These are phyloP conservation scores for Microcebus tavaratra DNA, from an alignment of 2,113 vertebrate genomes.

Conservation along the genomic window DNA sequence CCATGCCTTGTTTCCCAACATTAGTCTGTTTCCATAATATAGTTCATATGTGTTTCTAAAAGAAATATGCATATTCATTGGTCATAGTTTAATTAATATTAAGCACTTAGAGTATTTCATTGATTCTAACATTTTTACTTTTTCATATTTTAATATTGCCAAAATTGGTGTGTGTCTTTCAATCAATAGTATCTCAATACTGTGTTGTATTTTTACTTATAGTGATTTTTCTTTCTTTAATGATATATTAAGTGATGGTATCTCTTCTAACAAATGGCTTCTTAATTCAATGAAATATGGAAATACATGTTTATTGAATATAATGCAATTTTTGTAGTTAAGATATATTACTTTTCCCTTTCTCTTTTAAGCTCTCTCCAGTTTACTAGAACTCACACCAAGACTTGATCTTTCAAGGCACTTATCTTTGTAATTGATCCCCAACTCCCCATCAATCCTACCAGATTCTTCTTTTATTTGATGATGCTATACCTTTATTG, in stretches of 20 bases:
- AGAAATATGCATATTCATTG: not conserved
- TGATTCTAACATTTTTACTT: not conserved
- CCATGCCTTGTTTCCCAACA: not conserved
- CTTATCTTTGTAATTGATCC: not conserved
- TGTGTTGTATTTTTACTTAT: slow-evolving; percentile 16
- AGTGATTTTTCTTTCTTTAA: slow-evolving; percentile 8
- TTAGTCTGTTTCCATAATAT: not conserved
- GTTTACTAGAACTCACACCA: not conserved
- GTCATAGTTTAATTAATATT: not conserved
- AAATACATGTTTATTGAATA: not conserved
- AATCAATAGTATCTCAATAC: not conserved
- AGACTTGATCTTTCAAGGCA: not conserved
- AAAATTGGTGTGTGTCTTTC: slow-evolving; percentile 9
- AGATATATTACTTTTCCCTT: not conserved
- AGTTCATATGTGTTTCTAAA: not conserved
- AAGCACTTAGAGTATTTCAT: not conserved
- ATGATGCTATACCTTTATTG: not conserved
- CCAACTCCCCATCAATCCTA: not conserved
- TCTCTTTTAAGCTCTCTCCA: not conserved
- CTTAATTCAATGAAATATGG: not conserved
- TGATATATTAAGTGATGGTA: not conserved
- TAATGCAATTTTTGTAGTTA: not conserved
- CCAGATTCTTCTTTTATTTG: not conserved
- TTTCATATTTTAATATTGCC: not conserved
- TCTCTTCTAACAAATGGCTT: not conserved